Base-by-base conservation (phyloP, 1,140 invertebrate species). In the Panagrolaimus sp. region DNA sequence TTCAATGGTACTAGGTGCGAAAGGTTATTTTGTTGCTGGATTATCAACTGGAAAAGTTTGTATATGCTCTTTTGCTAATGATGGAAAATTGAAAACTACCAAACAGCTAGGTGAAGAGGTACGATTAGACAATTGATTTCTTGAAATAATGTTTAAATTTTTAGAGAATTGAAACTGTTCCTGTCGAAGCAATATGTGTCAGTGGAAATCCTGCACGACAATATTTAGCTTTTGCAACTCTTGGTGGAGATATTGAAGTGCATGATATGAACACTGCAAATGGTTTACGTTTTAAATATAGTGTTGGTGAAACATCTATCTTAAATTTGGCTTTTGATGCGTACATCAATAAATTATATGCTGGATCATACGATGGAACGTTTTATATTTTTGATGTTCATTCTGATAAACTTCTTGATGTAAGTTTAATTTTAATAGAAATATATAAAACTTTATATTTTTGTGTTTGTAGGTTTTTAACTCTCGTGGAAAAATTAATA, bases 331-430 rank as follows among this genome's bases (percentile, higher is more conserved):
- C 51, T 8, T 57, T 57, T 20, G 27, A 25, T 25, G 20, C 11
- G 11, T 11, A 20, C 1, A 16, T 57, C 27, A 27, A 57, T 27
- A 57, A 57, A 27, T 8, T 57, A 1, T 57, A 57, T 16, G 51
- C 51, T 27, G 51, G 51, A 20, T 25, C 51, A 1, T 57, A 57
- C n/a, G 51, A 57, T n/a, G 51, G 51, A 57, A 25, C 51, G 11
- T 57, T 57, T 11, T 57, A 57, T 57, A 16, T 57, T 57, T 57
- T 57, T 16, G 51, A 57, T 57, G 51, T 57, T 20, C 51, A 57
- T 57, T 57, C 51, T 25, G 51, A 57, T 27, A 20, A 16, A 57
- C 8, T 57, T 16, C 13, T 57, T 20, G 51, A 57, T 57, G 51
- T 38, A 38, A 38, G 2, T 38, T 38, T 38, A 38, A 38, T 38